Percentiles rank a stretch among this genome's conserved stretches.
phyloP scores from a whole-genome alignment of 2,113 vertebrate species.

The Oreochromis tanganicae region DNA sequence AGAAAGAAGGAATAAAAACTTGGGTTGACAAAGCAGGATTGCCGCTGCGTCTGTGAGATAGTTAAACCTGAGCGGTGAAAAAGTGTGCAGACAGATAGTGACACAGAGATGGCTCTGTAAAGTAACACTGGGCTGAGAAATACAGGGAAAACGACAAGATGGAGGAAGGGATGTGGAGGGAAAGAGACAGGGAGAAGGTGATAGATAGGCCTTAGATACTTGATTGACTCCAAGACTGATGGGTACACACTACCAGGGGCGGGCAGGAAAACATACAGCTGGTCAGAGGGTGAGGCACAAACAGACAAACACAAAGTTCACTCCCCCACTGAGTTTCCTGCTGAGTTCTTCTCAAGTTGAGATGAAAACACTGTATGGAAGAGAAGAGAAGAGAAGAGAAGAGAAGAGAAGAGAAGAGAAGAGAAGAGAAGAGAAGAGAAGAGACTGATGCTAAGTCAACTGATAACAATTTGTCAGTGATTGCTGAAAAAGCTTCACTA shows the following conservation, averaged over 20 bases:
- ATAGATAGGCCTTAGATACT: slow-evolving; percentile 7
- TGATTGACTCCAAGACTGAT: slow-evolving; percentile 30
- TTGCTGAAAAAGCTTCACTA: neutral
- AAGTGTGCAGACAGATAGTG: neutral
- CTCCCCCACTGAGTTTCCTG: neutral
- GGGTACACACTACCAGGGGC: neutral
- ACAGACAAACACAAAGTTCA: neutral
- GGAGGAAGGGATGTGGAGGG: neutral
- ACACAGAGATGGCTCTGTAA: slow-evolving; percentile 22
- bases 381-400: neutral
- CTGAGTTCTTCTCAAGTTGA: neutral
- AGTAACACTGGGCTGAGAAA: slow-evolving; percentile 6
- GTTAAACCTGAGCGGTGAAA: neutral
- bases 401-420: neutral
- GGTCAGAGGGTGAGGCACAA: neutral
- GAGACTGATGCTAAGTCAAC: neutral
- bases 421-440: neutral
- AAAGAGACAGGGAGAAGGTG: neutral
- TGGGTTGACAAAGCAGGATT: neutral
- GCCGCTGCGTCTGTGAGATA: slow-evolving; percentile 28
- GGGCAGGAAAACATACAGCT: neutral
- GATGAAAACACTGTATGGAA: neutral
- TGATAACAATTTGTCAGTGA: neutral
- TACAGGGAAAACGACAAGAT: slow-evolving; percentile 7
- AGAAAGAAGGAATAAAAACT: neutral